Base-by-base conservation (phyloP, 2,888 invertebrate genomes). In the Lycophotia porphyrea region DNA sequence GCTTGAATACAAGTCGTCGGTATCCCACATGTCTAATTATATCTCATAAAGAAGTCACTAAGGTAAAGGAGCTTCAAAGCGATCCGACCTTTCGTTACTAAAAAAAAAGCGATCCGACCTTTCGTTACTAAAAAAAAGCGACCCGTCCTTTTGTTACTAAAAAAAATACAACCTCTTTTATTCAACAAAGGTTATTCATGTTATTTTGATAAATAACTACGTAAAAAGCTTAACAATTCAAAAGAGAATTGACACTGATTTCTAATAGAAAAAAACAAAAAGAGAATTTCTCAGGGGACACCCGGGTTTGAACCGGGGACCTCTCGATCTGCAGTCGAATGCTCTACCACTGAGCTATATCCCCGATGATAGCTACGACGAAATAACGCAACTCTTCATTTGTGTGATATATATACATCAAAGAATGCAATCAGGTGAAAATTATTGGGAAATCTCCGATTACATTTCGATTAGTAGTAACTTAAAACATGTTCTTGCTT, bases 251-350 rank as follows among this genome's bases (percentile, higher is more conserved):
- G 69, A 31, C 0, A 79, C 1, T n/a, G 11, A 61, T 63, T 5
- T 0, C 1, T 34, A 34, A 27, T 1, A 47, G 11, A 70, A 74
- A 85, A 44, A 79, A 47, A 71, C 76, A 77, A 85, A 88, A 88
- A 80, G 24, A 55, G 36, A 21, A 0, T 3, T 11, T 2, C 3
- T 36, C 39, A 96, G 96, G 95, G 95, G 95, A 95, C 95, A 95
- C 95, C 95, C 96, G 96, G 95, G 95, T 95, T 96, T 95, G 96
- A 96, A 96, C 95, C 96, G 95, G 95, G 95, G 95, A 96, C 95
- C 95, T 95, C 95, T 96, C 95, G 95, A 95, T 95, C 95, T 95
- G 95, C 95, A 95, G 95, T 95, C 95, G 95, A 95, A 95, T 95
- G 95, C 95, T 95, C 95, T 96, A 95, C 95, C 95, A 96, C 95